Conservation (phyloP, 2,888 invertebrate genomes). For the Osmoderma eremita region DNA sequence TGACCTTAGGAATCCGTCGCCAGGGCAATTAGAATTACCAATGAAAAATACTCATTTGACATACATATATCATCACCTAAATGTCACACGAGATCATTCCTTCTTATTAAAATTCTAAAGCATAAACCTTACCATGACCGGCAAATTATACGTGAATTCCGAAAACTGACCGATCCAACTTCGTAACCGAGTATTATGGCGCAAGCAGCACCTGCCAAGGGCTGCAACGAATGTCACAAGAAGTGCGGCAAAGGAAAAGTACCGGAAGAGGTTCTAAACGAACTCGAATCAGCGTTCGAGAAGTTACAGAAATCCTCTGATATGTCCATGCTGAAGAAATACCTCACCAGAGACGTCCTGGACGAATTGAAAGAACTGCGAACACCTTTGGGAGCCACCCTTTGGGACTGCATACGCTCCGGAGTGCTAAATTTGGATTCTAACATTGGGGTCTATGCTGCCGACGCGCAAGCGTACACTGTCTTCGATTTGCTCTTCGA, state of each 20-base stretch:
- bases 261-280: constrained; percentile 57
- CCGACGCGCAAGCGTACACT: constrained; percentile 75
- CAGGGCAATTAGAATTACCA: constrained; percentile 7
- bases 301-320: constrained; percentile 65
- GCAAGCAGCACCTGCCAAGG: neutral
- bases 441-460: constrained; percentile 73
- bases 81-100: no score
- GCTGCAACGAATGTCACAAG: constrained; percentile 45
- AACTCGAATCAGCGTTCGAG: constrained; percentile 66
- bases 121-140: no score
- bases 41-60: no score
- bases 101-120: no score
- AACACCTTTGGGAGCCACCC: constrained; percentile 70
- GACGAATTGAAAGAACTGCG: constrained; percentile 68
- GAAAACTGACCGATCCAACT: no score
- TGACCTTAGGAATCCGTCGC: neutral
- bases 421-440: constrained; percentile 75
- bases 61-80: no score
- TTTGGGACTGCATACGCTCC: constrained; percentile 73
- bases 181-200: neutral
- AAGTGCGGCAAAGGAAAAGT: constrained; percentile 53
- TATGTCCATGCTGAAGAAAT: constrained; percentile 72
- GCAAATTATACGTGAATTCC: no score
- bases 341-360: constrained; percentile 67
- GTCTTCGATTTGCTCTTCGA: constrained; percentile 74